These are phyloP conservation scores for Graphium colonna DNA, from an alignment of 2,888 invertebrate genomes.

Conservation along the genomic window DNA sequence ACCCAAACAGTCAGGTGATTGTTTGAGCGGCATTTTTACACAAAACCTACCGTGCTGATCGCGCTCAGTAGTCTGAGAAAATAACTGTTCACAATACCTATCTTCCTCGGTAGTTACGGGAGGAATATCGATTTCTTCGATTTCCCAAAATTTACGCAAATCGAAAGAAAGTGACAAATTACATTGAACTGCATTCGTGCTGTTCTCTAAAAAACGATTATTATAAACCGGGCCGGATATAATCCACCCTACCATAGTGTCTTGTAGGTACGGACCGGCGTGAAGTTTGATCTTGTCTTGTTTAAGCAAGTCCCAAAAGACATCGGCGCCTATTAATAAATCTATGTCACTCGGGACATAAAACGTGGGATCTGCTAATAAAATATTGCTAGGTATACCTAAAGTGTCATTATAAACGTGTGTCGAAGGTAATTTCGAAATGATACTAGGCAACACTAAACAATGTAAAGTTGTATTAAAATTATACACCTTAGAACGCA, in stretches of 20 bases:
- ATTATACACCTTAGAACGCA: constrained; percentile 19
- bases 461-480: constrained; percentile 24
- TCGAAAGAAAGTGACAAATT: no score
- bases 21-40: neutral
- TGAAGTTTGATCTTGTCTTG: constrained; percentile 24
- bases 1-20: neutral
- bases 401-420: neutral
- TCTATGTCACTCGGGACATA: constrained; percentile 18
- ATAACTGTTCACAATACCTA: neutral
- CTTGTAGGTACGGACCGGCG: constrained; percentile 28
- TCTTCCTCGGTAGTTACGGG: neutral
- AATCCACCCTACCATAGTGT: constrained; percentile 31
- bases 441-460: constrained; percentile 26
- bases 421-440: neutral
- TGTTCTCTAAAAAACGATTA: neutral
- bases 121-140: constrained; percentile 19
- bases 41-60: neutral
- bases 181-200: constrained; percentile 19
- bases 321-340: constrained; percentile 28
- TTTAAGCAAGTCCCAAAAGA: constrained; percentile 29
- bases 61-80: neutral
- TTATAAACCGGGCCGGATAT: constrained; percentile 26
- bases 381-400: constrained; percentile 18
- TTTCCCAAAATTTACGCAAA: constrained; percentile 29
- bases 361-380: constrained; percentile 25